These are phyloP conservation scores for Nibea albiflora DNA, from an alignment of 2,113 vertebrate species.

Conservation along the genomic window DNA sequence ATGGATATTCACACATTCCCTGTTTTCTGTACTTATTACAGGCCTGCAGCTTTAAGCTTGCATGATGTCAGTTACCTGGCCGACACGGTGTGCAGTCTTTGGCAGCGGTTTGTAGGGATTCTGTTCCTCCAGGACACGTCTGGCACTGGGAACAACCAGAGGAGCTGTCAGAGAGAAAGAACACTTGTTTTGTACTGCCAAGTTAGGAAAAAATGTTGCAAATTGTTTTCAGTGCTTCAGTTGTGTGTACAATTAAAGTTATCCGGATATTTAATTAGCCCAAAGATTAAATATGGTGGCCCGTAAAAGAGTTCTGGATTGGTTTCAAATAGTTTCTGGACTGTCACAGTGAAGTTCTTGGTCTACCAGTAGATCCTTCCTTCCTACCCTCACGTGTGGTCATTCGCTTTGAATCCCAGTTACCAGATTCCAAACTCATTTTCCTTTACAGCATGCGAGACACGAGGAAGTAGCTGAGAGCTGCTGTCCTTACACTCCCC, in stretches of 20 bases:
- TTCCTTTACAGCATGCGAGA: background rate
- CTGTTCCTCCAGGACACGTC: constrained; percentile 83
- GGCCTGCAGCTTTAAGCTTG: background rate
- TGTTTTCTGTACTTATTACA: background rate
- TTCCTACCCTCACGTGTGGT: background rate
- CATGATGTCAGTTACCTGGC: constrained; percentile 81
- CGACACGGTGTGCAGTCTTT: constrained; percentile 82
- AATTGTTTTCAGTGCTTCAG: background rate
- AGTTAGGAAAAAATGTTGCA: background rate
- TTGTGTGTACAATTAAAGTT: background rate
- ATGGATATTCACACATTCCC: background rate
- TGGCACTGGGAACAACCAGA: constrained; percentile 81
- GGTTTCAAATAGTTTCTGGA: background rate
- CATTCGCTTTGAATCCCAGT: background rate
- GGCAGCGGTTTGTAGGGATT: constrained; percentile 79
- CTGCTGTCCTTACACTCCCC: background rate
- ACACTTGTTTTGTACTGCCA: background rate
- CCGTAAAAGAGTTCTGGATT: background rate
- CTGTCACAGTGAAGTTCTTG: background rate
- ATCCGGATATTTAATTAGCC: background rate
- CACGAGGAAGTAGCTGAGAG: background rate
- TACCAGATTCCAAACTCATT: background rate
- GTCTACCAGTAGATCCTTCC: background rate
- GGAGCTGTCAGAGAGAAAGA: constrained; percentile 75
- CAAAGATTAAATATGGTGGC: background rate